Evolutionary conservation across 2,113 vertebrate species (phyloP).

Genomic region (Madoqua kirkii): DNA sequence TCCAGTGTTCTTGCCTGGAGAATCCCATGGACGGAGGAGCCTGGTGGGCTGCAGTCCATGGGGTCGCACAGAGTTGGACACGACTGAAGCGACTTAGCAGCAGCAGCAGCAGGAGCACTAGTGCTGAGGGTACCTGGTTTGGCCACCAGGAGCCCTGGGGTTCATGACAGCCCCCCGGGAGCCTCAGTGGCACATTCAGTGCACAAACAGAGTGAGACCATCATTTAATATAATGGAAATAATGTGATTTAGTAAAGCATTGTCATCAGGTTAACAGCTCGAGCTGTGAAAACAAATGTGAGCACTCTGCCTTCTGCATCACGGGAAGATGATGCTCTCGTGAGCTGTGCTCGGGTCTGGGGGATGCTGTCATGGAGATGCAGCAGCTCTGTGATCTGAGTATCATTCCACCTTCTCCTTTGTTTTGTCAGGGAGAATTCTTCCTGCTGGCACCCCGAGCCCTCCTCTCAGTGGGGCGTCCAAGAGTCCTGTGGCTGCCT

Average conservation of each 20-base stretch:
- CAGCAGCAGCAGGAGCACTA: too few relatives aligned
- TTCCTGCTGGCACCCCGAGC: conserved; percentile 39
- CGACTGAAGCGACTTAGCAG: too few relatives aligned
- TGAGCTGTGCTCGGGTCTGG: neutral
- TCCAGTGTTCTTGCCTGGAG: too few relatives aligned
- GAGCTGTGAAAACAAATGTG: neutral
- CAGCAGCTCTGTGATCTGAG: neutral
- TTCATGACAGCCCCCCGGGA: too few relatives aligned
- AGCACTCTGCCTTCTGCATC: neutral
- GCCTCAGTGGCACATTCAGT: rapidly evolving
- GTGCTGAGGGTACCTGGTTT: neutral
- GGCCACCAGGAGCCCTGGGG: neutral
- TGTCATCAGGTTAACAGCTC: neutral
- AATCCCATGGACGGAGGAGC: too few relatives aligned
- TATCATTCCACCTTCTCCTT: neutral
- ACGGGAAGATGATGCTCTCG: neutral
- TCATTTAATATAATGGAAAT: neutral
- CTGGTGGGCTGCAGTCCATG: too few relatives aligned
- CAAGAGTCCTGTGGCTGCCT: conserved; percentile 43
- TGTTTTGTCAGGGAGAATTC: conserved; percentile 29
- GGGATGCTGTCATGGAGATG: neutral
- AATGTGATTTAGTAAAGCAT: neutral
- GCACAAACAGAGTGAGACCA: neutral
- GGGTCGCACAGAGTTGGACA: too few relatives aligned
- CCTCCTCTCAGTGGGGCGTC: neutral